phyloP scores from a whole-genome alignment of 2,888 invertebrate genomes.

The Torymus texanus region DNA sequence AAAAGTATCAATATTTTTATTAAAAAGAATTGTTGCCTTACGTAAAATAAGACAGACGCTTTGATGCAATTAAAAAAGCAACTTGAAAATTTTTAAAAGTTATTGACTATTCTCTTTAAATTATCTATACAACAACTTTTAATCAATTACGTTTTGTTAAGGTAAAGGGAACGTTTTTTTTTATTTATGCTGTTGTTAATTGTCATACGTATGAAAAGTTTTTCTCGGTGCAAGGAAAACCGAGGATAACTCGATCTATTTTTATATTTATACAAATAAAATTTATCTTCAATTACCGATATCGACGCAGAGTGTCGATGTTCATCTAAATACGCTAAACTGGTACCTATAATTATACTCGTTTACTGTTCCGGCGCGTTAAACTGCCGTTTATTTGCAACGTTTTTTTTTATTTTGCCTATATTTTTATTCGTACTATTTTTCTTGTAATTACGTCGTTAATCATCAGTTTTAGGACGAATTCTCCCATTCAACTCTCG shows the following conservation, averaged over 20 bases:
- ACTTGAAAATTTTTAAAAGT: no score
- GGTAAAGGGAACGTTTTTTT: neutral
- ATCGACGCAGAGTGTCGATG: constrained; percentile 36
- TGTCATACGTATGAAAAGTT: constrained; percentile 39
- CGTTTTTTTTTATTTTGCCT: neutral
- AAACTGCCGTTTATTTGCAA: constrained; percentile 1
- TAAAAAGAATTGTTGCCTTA: neutral
- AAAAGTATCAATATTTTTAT: neutral
- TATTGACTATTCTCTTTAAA: no score
- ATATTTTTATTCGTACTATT: constrained; percentile 10
- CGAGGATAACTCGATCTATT: constrained; percentile 18
- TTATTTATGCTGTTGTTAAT: neutral
- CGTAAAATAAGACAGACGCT: neutral
- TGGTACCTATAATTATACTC: constrained; percentile 32
- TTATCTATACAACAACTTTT: no score
- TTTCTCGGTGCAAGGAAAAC: constrained; percentile 40
- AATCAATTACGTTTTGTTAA: no score
- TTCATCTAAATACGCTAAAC: constrained; percentile 39
- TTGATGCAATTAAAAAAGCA: no score
- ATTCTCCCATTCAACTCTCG: constrained; percentile 64
- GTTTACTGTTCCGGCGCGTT: constrained; percentile 10
- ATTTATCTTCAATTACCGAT: constrained; percentile 21
- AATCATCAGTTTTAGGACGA: constrained; percentile 28
- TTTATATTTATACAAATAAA: constrained; percentile 12
- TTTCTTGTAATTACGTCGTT: neutral